Percentiles rank a stretch among this genome's conserved stretches.
Evolutionary conservation across 2,113 vertebrate species (phyloP).

Genomic region (Dasyornis broadbenti): DNA sequence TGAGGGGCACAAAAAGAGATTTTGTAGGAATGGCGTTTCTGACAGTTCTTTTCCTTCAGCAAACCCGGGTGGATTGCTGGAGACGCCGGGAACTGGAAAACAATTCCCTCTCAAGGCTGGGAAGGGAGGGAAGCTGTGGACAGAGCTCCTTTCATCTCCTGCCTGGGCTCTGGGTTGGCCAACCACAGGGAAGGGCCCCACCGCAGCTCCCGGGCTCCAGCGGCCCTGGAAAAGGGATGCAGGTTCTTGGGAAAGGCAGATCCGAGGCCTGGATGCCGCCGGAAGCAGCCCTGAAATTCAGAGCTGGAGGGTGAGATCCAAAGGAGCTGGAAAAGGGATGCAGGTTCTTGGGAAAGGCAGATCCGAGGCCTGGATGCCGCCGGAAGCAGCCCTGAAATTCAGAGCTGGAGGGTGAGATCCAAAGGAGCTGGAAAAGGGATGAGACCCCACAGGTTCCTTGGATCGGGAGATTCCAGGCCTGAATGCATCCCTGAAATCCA

Average conservation of each 20-base stretch:
- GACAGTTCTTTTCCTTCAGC: neutral
- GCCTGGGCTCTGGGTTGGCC: neutral
- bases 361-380: too few species aligned
- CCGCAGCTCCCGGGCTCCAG: neutral
- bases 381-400: neutral
- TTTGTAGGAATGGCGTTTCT: neutral
- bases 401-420: neutral
- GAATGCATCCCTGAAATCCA: neutral
- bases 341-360: too few species aligned
- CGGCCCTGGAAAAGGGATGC: neutral
- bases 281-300: neutral
- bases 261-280: neutral
- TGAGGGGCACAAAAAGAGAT: neutral
- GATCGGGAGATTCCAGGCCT: neutral
- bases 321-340: neutral
- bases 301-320: fast-evolving
- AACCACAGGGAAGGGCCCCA: neutral
- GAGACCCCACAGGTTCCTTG: fast-evolving
- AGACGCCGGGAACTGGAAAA: neutral
- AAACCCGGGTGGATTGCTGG: neutral
- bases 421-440: neutral
- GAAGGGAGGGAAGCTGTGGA: neutral
- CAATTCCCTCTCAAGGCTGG: neutral
- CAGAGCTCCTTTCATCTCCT: neutral
- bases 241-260: neutral